These are phyloP conservation scores for Chaetogeoica ovagalla DNA, from an alignment of 2,888 invertebrate genomes.

Conservation along the genomic window DNA sequence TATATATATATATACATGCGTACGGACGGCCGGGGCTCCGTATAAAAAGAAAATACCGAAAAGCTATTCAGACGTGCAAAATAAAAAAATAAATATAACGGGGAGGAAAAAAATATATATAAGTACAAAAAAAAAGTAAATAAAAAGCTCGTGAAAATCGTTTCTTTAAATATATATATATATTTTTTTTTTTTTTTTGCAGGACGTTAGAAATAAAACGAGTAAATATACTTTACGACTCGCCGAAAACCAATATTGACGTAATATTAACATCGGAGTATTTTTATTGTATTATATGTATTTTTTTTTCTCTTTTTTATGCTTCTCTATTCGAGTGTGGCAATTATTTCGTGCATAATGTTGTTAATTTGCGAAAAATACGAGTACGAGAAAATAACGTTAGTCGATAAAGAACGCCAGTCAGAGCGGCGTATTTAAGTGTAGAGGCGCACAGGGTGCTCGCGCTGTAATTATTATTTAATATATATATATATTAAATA, in stretches of 20 bases:
- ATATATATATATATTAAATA: too few species aligned
- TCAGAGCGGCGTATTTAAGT: too few species aligned
- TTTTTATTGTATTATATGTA: background rate
- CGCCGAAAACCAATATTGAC: constrained; percentile 38
- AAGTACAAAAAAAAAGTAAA: background rate
- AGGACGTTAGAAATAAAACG: constrained; percentile 14
- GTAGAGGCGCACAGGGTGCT: too few species aligned
- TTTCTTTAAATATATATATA: constrained; percentile 18
- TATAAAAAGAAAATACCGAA: constrained; percentile 40
- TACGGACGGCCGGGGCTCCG: too few species aligned
- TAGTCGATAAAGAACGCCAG: too few species aligned
- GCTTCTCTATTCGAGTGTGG: background rate
- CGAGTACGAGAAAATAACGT: too few species aligned
- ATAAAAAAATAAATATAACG: too few species aligned
- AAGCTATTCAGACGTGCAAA: constrained; percentile 1
- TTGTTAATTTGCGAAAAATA: background rate
- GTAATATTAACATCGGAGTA: constrained; percentile 30
- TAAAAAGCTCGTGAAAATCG: constrained; percentile 32
- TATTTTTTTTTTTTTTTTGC: too few species aligned
- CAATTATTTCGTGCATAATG: constrained; percentile 18
- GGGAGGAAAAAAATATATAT: background rate
- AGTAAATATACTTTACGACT: constrained; percentile 43
- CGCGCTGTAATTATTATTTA: too few species aligned
- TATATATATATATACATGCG: too few species aligned
- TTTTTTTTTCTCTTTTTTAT: background rate